phyloP scores from a whole-genome alignment of 2,797 vertebrate genomes.

The Tragelaphus oryx region DNA sequence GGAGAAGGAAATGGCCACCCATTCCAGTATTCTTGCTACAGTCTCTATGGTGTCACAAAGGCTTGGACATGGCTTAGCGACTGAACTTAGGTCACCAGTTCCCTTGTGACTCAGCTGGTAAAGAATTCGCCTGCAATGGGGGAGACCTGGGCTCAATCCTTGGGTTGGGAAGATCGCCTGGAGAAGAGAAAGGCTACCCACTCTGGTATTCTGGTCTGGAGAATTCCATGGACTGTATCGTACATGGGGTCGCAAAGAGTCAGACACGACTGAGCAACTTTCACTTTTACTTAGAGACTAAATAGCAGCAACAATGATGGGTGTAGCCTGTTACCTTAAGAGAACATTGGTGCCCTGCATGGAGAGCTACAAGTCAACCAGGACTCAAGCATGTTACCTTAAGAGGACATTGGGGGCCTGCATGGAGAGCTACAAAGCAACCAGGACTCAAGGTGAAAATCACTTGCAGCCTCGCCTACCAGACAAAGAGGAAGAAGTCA shows the following conservation, averaged over 20 bases:
- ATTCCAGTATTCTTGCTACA: neutral
- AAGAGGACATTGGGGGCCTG: neutral
- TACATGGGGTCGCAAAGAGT: neutral
- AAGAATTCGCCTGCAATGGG: fast-evolving
- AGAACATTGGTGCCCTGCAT: neutral
- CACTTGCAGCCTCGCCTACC: neutral
- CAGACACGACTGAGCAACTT: neutral
- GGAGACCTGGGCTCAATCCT: neutral
- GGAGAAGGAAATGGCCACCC: neutral
- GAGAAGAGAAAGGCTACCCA: neutral
- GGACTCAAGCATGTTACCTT: neutral
- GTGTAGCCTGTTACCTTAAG: fast-evolving
- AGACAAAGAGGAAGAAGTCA: neutral
- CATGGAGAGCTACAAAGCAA: neutral
- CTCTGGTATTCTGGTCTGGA: neutral
- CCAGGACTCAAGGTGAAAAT: neutral
- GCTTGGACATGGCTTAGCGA: fast-evolving
- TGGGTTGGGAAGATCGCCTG: neutral
- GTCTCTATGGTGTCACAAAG: neutral
- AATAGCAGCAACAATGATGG: neutral
- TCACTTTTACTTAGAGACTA: neutral
- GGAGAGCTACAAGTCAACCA: neutral
- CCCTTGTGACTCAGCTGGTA: neutral
- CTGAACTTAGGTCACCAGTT: neutral
- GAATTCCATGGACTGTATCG: neutral